Evolutionary conservation across 2,113 vertebrate genomes (phyloP), one percentile per base, ranked within the genome.

Genomic region (Oplegnathus fasciatus): DNA sequence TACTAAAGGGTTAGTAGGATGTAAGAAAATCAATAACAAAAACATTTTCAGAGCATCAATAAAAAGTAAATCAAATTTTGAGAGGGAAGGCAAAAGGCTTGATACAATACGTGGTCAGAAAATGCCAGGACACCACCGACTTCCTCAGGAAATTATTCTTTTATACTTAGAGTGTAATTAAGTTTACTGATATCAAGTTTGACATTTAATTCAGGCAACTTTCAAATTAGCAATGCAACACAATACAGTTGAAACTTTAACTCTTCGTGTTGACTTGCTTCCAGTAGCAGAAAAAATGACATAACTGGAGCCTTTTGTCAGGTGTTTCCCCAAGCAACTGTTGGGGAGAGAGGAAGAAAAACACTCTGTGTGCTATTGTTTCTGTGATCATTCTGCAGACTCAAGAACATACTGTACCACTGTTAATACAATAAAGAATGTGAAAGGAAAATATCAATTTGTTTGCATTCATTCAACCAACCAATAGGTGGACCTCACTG

Each of bases 11-110:
- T 64, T 48, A 55, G 42, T 32, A 24, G 9, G 34, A 18, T 60
- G 37, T 68, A 54, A 64, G 52, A 73, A 84, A 83, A 80, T 77
- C 37, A 15, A 52, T 68, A 58, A 52, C 11, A 80, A 54, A 83
- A 55, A 46, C 28, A 32, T 72, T 67, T 65, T 48, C 9, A 55
- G 5, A 60, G 17, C 18, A 34, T 61, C 24, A 55, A 24, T 75
- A 55, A 54, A 68, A 37, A 52, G 7, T 26, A 26, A 64, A 66
- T 68, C 1, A 28, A 13, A 37, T 40, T 82, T 69, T 42, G n/a
- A 76, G 28, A 22, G 28, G 67, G 34, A 65, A 72, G 69, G 50
- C 30, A 70, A 71, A 64, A 17, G 48, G 42, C 10, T 44, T 15
- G 14, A 82, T 5, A 67, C 50, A 74, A 60, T 48, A 30, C 9